A percentile compares a stretch with the other conserved stretches of the same genome.
Evolutionary conservation across 2,113 vertebrate genomes (phyloP).

Genomic region (Scalopus aquaticus): DNA sequence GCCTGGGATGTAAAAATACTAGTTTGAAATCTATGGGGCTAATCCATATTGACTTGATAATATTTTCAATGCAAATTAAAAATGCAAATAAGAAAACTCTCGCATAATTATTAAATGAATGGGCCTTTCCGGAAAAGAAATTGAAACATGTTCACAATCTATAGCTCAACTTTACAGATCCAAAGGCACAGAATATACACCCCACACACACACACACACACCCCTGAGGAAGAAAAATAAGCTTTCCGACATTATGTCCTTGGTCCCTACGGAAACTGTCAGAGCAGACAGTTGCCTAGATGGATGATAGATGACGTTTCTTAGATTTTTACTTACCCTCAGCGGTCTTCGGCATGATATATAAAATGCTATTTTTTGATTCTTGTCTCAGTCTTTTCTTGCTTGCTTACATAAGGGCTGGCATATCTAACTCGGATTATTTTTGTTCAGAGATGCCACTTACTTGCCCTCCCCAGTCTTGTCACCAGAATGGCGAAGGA

Average conservation of each 20-base stretch:
- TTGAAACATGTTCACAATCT: background rate
- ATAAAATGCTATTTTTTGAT: conserved; percentile 54
- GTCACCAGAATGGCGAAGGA: background rate
- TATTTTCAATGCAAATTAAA: conserved; percentile 20
- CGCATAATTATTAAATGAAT: background rate
- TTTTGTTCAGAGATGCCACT: background rate
- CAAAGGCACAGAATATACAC: background rate
- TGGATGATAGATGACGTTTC: conserved; percentile 60
- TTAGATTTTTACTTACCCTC: conserved; percentile 66
- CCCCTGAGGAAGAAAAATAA: background rate
- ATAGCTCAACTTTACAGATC: conserved; percentile 28
- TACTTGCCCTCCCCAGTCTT: background rate
- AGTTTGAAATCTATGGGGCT: background rate
- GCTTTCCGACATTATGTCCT: conserved; percentile 21
- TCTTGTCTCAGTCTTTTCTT: conserved; percentile 37
- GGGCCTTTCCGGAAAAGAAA: background rate
- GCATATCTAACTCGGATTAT: background rate
- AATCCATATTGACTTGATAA: background rate
- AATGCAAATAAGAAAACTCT: conserved; percentile 10
- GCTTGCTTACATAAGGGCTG: background rate
- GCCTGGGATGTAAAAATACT: background rate
- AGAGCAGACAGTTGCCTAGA: conserved; percentile 59
- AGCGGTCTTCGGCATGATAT: conserved; percentile 58
- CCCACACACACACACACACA: background rate
- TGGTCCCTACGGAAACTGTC: conserved; percentile 51